These are phyloP conservation scores for Clytia hemisphaerica DNA, from an alignment of 30 jellyfish, hydroid and myxozoan genomes.

Conservation along the genomic window DNA sequence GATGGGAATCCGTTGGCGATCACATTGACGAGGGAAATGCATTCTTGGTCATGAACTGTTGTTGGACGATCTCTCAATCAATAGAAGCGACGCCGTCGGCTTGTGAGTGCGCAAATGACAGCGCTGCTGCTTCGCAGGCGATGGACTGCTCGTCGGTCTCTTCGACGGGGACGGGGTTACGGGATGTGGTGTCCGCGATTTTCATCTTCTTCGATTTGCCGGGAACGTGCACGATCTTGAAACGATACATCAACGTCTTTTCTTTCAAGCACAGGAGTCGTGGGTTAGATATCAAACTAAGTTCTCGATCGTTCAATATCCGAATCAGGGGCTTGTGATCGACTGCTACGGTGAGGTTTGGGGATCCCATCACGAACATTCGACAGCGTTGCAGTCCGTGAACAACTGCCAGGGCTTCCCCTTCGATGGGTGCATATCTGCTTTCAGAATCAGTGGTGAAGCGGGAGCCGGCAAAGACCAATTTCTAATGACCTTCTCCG, in stretches of 20 bases:
- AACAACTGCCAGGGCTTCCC: conserved; percentile 37
- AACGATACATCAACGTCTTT: conserved; percentile 11
- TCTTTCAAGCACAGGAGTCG: conserved; percentile 16
- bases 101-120: not conserved
- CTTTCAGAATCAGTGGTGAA: conserved; percentile 14
- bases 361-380: conserved; percentile 29
- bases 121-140: not conserved
- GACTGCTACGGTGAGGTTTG: conserved; percentile 16
- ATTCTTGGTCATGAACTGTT: conserved; percentile 1
- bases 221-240: conserved; percentile 16
- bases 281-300: conserved; percentile 11
- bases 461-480: conserved; percentile 36
- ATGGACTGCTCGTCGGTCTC: not conserved
- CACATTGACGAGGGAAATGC: not conserved
- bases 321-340: conserved; percentile 33
- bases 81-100: not conserved
- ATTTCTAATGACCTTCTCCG: conserved; percentile 16
- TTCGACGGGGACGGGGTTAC: not conserved
- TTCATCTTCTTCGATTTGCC: conserved; percentile 6
- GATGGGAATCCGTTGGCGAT: conserved; percentile 30
- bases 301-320: conserved; percentile 19
- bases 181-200: not conserved
- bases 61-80: conserved; percentile 1
- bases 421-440: conserved; percentile 36
- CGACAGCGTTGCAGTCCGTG: conserved; percentile 1